These are phyloP conservation scores for Heliconius charithonia DNA, from an alignment of 2,888 invertebrate species.

Conservation along the genomic window DNA sequence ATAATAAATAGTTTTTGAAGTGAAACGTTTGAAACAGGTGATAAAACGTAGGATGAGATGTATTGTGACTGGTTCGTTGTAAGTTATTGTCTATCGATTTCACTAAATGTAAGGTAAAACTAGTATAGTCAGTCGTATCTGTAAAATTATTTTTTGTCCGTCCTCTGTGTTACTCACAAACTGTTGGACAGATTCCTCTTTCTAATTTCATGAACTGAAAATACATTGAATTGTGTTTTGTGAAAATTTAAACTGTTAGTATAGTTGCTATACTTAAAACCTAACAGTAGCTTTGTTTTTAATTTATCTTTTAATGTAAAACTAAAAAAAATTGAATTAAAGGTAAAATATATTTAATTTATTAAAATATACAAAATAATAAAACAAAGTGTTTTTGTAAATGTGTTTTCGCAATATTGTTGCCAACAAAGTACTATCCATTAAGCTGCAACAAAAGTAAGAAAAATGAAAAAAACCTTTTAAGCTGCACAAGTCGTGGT, in stretches of 20 bases:
- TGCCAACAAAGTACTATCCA: slow-evolving; percentile 5
- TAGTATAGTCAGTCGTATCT: slow-evolving; percentile 19
- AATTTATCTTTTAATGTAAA: no score
- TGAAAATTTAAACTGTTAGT: not conserved
- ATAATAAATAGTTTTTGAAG: slow-evolving; percentile 51
- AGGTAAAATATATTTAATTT: no score
- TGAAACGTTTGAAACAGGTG: slow-evolving; percentile 53
- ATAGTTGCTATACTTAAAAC: not conserved
- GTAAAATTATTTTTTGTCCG: slow-evolving; percentile 25
- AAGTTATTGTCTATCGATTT: slow-evolving; percentile 42
- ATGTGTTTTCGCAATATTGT: not conserved
- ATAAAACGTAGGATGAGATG: slow-evolving; percentile 51
- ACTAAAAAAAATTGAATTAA: no score
- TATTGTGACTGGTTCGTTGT: slow-evolving; percentile 52
- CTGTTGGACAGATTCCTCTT: slow-evolving; percentile 3
- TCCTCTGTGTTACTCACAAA: slow-evolving; percentile 33
- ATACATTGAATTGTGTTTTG: not conserved
- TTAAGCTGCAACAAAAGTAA: slow-evolving; percentile 6
- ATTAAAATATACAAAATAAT: no score
- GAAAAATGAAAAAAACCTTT: slow-evolving; percentile 9
- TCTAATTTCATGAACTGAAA: not conserved
- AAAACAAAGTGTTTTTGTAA: not conserved
- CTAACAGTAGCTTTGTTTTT: not conserved
- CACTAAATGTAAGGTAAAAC: slow-evolving; percentile 32
- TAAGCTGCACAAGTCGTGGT: not conserved